Base-by-base conservation (phyloP, 2,888 invertebrate genomes). In the Drosophila stalkeri region DNA sequence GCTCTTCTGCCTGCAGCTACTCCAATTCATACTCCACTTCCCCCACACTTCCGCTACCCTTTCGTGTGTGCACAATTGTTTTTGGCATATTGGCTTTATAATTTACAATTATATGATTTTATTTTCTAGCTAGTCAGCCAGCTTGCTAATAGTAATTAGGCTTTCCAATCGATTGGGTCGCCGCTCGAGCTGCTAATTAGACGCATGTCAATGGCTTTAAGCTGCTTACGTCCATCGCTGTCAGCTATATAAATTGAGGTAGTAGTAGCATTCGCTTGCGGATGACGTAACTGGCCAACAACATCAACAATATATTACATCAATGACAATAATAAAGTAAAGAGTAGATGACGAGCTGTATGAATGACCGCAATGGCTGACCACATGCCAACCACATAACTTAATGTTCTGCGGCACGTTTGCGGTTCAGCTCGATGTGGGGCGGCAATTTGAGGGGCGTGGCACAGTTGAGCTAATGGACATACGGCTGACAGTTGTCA, bases 401-500 rank as follows among this genome's bases (percentile, higher is more conserved):
- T 91, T 90, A 89, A 90, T 90, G 91, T 77, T 72, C 71, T 91
- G 90, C 60, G 90, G 90, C 80, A 64, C 75, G 79, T 81, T 85
- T 86, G 81, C 54, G 90, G 89, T 76, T 62, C 52, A 65, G 64
- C 70, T 20, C 7, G 31, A 2, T 9, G 6, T 4, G 11, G n/a
- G n/a, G 33, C 11, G n/a, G 4, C 6, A n/a, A 35, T 3, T 7
- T 6, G 9, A 18, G 4, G 47, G 46, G 23, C 47, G 27, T 16
- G 47, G n/a, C 11, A 5, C 16, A 1, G n/a, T 20, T 23, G n/a
- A 64, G 52, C 79, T 79, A 78, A 78, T 78, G 75, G 75, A 61
- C 61, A 55, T 61, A 63, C 37, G 77, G 57, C 56, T 70, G 86
- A 68, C 82, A 81, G 72, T 67, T 82, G 89, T 89, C 86, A 89